Conservation (phyloP, 2,888 invertebrate species). For the Saturnia japonica region DNA sequence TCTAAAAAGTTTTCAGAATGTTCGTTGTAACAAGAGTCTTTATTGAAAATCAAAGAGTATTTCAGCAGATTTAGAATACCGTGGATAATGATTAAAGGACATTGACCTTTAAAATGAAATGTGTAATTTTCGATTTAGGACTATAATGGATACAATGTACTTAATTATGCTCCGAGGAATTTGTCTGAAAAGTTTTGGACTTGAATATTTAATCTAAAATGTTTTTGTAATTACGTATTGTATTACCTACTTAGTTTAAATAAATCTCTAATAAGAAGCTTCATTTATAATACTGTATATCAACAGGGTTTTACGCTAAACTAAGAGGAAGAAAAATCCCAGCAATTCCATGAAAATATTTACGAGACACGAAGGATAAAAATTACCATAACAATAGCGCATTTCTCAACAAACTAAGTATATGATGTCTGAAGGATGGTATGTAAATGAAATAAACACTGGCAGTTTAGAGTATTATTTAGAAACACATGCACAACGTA, state of each 20-base stretch:
- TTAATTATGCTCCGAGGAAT: neutral
- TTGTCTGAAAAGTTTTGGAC: slow-evolving; percentile 3
- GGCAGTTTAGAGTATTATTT: neutral
- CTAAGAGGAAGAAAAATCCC: neutral
- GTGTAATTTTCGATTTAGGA: slow-evolving; percentile 1
- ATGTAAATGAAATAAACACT: neutral
- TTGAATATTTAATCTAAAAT: neutral
- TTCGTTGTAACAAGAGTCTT: neutral
- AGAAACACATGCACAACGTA: neutral
- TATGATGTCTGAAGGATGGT: no score
- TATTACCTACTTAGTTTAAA: neutral
- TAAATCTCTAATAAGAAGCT: neutral
- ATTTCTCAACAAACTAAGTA: no score
- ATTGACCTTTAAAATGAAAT: neutral
- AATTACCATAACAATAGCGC: no score
- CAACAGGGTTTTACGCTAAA: neutral
- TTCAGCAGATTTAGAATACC: neutral
- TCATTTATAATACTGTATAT: neutral
- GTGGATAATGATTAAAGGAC: neutral
- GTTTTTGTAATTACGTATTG: neutral
- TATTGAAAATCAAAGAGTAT: neutral
- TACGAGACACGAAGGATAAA: no score
- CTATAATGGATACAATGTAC: neutral
- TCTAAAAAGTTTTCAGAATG: neutral
- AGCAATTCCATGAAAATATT: neutral